Base-by-base conservation (phyloP, 1,140 invertebrate genomes). In the Ericerus pela region DNA sequence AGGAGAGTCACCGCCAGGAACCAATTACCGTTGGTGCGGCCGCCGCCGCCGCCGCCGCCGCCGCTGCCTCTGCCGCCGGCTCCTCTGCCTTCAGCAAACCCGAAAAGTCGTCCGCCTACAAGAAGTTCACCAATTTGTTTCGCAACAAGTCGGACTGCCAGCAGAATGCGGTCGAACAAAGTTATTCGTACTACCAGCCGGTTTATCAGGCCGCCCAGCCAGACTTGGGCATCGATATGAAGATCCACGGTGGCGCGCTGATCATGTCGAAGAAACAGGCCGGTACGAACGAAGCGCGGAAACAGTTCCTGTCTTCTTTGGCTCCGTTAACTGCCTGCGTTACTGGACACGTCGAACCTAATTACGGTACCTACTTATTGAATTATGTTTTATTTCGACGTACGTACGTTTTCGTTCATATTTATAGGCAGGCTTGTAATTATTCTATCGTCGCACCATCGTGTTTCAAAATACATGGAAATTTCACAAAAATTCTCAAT, bases 311-410 rank as follows among this genome's bases (percentile, higher is more conserved):
- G 12, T 79, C 83, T 0, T 84, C 81, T 1, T 63, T 86, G 24
- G 82, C 82, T 0, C 82, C 84, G 1, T 66, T 85, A 26, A 79
- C 79, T 1, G 80, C 83, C 0, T 86, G 83, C 60, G 83, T 86
- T 11, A 60, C 60, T 26, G 60, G 62, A 12, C 53, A 60, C 43
- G 10, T 62, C 6, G 58, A 63, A 10, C 37, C 5, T 14, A 33
- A 41, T 16, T 47, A 47, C 41, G 41, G 41, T n/a, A n/a, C n/a
- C n/a, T n/a, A n/a, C n/a, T n/a, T n/a, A n/a, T n/a, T n/a, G n/a
- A n/a, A n/a, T n/a, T n/a, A n/a, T n/a, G n/a, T n/a, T n/a, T n/a
- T n/a, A n/a, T n/a, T n/a, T n/a, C n/a, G n/a, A n/a, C n/a, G n/a
- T n/a, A n/a, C n/a, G n/a, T n/a, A n/a, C n/a, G n/a, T n/a, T n/a